A percentile compares a stretch with the other conserved stretches of the same genome.
Evolutionary conservation across 2,797 vertebrate species (phyloP).

Genomic region (Silurus aristotelis): DNA sequence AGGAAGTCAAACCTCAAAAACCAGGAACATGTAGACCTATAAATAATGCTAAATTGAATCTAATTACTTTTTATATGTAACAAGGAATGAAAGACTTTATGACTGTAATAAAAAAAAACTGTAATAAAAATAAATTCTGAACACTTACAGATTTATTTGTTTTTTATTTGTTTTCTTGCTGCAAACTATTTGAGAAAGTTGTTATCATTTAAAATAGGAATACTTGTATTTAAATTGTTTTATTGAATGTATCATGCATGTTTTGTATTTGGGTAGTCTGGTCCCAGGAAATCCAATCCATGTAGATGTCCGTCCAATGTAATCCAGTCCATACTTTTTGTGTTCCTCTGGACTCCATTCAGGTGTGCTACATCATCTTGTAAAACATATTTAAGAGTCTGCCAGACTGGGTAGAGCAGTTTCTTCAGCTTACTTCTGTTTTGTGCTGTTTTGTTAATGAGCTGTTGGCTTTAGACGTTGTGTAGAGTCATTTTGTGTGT

Average conservation of each 20-base stretch:
- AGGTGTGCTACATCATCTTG: background rate
- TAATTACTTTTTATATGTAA: background rate
- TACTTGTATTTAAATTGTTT: background rate
- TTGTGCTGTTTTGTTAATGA: background rate
- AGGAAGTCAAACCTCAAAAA: background rate
- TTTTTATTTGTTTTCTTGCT: background rate
- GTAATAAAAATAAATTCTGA: background rate
- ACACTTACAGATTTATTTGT: background rate
- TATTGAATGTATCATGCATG: background rate
- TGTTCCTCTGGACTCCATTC: background rate
- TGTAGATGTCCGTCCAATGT: no score
- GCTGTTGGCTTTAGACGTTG: no score
- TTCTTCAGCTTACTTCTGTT: background rate
- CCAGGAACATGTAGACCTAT: background rate
- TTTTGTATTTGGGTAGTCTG: background rate
- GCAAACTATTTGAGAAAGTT: background rate
- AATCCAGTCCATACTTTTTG: background rate
- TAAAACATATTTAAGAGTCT: background rate
- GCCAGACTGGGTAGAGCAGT: background rate
- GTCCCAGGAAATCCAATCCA: background rate
- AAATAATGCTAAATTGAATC: conserved; percentile 1
- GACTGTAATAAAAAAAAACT: background rate
- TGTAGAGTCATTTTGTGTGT: background rate
- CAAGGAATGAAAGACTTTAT: background rate
- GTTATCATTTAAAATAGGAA: background rate